Evolutionary conservation across 2,797 vertebrate genomes (phyloP), one percentile per base, ranked within the genome.

Genomic region (Gymnopithys bicolor): DNA sequence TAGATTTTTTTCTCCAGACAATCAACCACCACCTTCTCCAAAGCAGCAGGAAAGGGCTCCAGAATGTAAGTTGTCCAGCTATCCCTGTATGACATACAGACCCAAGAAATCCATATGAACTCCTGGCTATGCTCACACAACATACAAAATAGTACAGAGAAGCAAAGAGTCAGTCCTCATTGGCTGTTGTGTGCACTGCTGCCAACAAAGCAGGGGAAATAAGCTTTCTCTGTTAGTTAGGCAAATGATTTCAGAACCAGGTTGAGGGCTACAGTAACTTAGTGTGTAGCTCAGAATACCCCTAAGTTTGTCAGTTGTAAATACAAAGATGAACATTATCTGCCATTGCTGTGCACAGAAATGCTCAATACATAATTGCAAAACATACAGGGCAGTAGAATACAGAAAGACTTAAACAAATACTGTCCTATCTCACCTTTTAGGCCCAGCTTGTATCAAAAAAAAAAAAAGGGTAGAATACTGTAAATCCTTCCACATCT

Each of bases 111-210:
- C 11, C 4, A 55, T 30, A 49, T 11, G 13, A 16, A 30, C 37
- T 48, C 19, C 19, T 30, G 37, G 18, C 45, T 89, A 28, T 0
- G 2, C 23, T 87, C 41, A 33, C 6, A 27, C 11, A 66, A 55
- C 0, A 0, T 9, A 37, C 52, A 37, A 87, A 87, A 45, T 14
- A 35, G 18, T n/a, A 55, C 23, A 75, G 30, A 63, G 22, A 62
- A 68, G 30, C 2, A 7, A 53, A 53, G 33, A 55, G 33, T 19
- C 59, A 67, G n/a, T 41, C 63, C 43, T 77, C 0, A 0, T 35
- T 4, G 7, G 45, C 45, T 51, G 30, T 21, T 73, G 33, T 45
- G 5, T 17, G 13, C 14, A 23, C 33, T 66, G 19, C 51, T 68
- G 6, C 7, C n/a, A 71, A 28, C 32, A 30, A 56, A 63, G 43